Base-by-base conservation (phyloP, 2,888 invertebrate species). In the Chirona hameri region DNA sequence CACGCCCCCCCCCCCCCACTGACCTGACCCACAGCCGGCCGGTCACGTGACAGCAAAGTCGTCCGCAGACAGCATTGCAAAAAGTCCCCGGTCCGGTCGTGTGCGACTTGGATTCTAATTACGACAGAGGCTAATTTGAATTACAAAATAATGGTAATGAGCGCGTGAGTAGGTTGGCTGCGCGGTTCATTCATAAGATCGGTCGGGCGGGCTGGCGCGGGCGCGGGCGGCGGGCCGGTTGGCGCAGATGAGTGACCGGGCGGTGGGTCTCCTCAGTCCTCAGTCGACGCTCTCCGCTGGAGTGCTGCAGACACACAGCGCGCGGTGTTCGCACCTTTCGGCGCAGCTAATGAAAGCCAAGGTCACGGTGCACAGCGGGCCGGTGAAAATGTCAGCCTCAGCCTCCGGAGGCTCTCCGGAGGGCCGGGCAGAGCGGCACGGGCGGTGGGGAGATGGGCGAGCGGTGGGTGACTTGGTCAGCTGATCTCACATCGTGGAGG, bases 111-210 rank as follows among this genome's bases (percentile, higher is more conserved):
- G 76, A 76, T 76, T 76, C 76, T 76, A 76, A 76, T 76, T 76
- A 76, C 76, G 15, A 46, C 76, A 39, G 7, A 27, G 39, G 39
- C 76, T 76, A 76, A 76, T 76, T 76, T 76, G 76, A 76, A 76
- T 76, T 76, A 76, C 76, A 76, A 76, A 76, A 76, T 76, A 76
- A 76, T 76, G 76, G 76, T 76, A 76, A 76, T 76, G 76, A 76
- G 76, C 76, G 76, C 39, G 76, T 27, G 76, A 46, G 24, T 39
- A 76, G 39, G 76, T 76, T 76, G 76, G 15, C 27, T 52, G 52
- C 52, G 52, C 27, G 27, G 76, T 76, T 46, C 76, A 76, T 76
- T 76, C 76, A 76, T 76, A 76, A 76, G 29, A 52, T 52, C 39
- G 39, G 39, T 39, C 39, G 39, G 39, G 39, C 39, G 39, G 60